Conservation (phyloP, 2,888 invertebrate genomes). For the Microctonus hyperodae region DNA sequence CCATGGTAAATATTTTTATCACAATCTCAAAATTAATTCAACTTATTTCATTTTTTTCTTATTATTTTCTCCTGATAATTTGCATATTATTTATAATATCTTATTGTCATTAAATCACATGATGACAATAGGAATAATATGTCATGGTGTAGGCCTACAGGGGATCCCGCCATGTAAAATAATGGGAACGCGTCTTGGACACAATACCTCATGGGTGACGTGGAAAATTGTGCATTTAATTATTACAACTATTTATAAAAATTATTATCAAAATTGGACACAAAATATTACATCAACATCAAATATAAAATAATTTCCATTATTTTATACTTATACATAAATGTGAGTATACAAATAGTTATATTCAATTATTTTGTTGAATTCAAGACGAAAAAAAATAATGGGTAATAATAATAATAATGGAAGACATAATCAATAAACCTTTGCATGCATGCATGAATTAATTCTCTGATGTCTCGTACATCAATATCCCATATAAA, state of each 20-base stretch:
- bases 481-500: constrained; percentile 15
- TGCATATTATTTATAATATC: neutral
- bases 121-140: constrained; percentile 36
- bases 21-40: neutral
- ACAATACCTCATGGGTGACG: constrained; percentile 63
- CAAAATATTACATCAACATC: too few species aligned
- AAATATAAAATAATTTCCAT: too few species aligned
- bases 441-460: constrained; percentile 15
- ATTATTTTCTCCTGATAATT: neutral
- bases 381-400: neutral
- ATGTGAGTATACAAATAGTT: too few species aligned
- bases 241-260: too few species aligned
- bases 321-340: too few species aligned
- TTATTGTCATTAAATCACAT: neutral
- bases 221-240: constrained; percentile 57
- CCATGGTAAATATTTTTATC: neutral
- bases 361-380: neutral
- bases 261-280: too few species aligned
- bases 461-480: constrained; percentile 16
- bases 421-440: constrained; percentile 10
- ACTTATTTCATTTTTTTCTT: neutral
- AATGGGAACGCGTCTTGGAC: constrained; percentile 62
- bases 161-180: constrained; percentile 64
- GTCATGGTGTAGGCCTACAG: constrained; percentile 63
- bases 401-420: neutral